Base-by-base conservation (phyloP, 2,797 vertebrate genomes). In the Cirrhinus molitorella region DNA sequence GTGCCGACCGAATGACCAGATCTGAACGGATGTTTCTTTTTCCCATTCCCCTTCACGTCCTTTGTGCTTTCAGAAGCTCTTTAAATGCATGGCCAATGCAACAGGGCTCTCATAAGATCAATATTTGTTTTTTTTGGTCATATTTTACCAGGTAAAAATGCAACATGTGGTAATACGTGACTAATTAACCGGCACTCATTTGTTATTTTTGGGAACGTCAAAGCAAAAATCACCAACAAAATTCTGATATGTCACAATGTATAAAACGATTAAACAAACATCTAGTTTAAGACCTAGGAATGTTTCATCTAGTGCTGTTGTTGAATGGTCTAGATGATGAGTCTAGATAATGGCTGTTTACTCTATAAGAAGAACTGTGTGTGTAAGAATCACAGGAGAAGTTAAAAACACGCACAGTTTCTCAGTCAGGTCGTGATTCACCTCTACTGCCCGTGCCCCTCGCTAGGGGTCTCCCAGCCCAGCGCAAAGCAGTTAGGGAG, bases 351-450 rank as follows among this genome's bases (percentile, higher is more conserved):
- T 80, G 59, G 72, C 49, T 78, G 80, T 66, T 85, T 65, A 80
- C 65, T 57, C 21, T 43, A 72, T 37, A 80, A 17, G 63, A 72
- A 80, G 68, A 84, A 85, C 86, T 88, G 90, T 86, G 73, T 85
- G 63, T 86, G 53, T 78, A 67, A 81, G 88, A 90, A 87, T 89
- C 90, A 86, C 85, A 91, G 84, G 70, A 91, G 89, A 85, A 88
- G 88, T 85, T 85, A 87, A 87, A 84, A 89, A 85, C 49, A 87
- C 88, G 87, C 80, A 87, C 88, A 90, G 89, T 90, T 90, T 86
- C 63, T 70, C 78, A 73, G 25, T 61, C 73, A 40, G 55, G 59
- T 68, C 2, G 40, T 43, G 19, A 43, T 57, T 83, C 76, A 86
- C 75, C 80, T 80, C 25, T 51, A 49, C 74, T 59, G 74, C 28